phyloP scores from a whole-genome alignment of 1,140 invertebrate species.

The Heliconius himera region DNA sequence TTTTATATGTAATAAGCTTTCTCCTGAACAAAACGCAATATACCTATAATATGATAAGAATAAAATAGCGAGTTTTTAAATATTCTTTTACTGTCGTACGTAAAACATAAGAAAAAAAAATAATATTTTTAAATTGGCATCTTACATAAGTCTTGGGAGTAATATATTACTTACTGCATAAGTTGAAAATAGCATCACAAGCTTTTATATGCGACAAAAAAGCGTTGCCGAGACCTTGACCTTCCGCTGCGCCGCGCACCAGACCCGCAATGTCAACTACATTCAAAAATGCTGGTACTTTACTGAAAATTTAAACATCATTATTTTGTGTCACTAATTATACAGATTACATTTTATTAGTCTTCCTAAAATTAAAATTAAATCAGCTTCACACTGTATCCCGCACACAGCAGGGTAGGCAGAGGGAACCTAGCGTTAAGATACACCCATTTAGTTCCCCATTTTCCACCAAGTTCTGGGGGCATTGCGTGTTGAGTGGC shows the following conservation, averaged over 20 bases:
- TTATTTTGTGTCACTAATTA: background rate
- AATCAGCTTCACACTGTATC: no score
- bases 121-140: background rate
- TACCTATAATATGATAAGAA: no score
- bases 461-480: no score
- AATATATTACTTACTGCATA: conserved; percentile 90
- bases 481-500: no score
- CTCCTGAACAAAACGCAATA: no score
- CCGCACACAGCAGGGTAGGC: no score
- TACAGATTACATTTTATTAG: background rate
- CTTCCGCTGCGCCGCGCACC: conserved; percentile 98
- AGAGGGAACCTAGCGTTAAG: no score
- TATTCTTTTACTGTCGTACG: no score
- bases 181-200: conserved; percentile 99
- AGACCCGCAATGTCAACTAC: conserved; percentile 99
- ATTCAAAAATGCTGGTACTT: conserved; percentile 98
- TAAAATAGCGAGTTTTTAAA: no score
- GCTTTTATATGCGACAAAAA: conserved; percentile 99
- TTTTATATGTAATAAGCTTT: no score
- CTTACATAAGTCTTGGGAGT: background rate
- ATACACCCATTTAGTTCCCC: no score
- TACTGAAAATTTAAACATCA: conserved; percentile 83
- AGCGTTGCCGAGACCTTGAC: conserved; percentile 98
- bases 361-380: no score
- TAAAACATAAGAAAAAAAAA: background rate